Evolutionary conservation across 2,797 vertebrate genomes (phyloP).

Genomic region (Falco cherrug): DNA sequence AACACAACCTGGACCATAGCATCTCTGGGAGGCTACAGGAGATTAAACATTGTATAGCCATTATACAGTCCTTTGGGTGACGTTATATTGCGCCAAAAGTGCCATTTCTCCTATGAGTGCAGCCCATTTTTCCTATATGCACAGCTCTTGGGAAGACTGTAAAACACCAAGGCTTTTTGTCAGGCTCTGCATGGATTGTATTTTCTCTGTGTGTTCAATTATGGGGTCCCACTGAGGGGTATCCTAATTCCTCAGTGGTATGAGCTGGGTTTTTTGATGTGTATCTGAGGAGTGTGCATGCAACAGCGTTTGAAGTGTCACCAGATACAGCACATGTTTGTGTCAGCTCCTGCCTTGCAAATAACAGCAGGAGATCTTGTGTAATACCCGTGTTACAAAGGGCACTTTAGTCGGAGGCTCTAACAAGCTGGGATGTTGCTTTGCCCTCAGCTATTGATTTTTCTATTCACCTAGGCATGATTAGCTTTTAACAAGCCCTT

Average conservation of each 20-base stretch:
- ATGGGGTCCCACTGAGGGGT: background rate
- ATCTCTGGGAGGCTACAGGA: background rate
- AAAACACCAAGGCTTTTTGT: background rate
- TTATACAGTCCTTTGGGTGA: accelerated
- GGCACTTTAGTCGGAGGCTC: background rate
- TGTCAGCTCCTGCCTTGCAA: background rate
- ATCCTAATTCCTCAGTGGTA: background rate
- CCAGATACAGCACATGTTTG: background rate
- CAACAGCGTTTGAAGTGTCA: background rate
- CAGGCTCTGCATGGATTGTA: background rate
- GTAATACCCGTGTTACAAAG: background rate
- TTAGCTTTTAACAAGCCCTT: background rate
- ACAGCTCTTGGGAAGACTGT: background rate
- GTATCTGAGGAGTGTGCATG: background rate
- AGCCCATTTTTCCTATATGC: background rate
- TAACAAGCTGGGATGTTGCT: background rate
- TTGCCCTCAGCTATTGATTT: background rate
- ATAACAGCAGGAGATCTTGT: background rate
- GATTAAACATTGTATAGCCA: background rate
- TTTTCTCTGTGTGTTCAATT: background rate
- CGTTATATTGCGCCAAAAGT: background rate
- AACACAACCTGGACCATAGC: background rate
- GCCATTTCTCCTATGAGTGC: background rate
- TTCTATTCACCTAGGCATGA: background rate
- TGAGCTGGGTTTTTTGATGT: background rate